These are phyloP conservation scores for Gymnothorax javanicus DNA, from an alignment of 2,797 vertebrate species.

Conservation along the genomic window DNA sequence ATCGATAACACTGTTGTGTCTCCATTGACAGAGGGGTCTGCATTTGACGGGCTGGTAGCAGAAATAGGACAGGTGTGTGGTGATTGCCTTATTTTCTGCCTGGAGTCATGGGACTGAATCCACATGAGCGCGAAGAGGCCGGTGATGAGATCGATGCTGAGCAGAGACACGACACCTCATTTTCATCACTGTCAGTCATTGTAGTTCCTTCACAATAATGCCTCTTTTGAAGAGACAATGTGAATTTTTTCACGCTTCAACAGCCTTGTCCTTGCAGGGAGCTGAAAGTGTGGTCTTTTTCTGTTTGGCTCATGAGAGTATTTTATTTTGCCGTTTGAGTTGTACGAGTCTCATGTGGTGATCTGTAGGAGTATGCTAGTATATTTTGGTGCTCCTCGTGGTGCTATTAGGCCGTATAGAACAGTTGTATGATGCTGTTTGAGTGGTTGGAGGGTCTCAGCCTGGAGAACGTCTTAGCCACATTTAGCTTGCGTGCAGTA, in stretches of 20 bases:
- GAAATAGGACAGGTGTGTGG: constrained; percentile 12
- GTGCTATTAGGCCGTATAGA: background rate
- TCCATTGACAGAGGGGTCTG: background rate
- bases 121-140: background rate
- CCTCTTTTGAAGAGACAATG: background rate
- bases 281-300: background rate
- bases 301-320: background rate
- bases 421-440: background rate
- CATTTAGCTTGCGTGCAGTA: background rate
- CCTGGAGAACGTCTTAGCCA: background rate
- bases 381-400: background rate
- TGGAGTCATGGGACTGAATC: background rate
- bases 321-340: background rate
- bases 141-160: background rate
- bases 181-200: background rate
- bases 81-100: constrained; percentile 15
- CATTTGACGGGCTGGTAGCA: background rate
- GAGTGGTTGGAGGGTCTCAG: background rate
- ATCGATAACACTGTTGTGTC: constrained; percentile 27
- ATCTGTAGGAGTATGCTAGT: background rate
- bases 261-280: background rate
- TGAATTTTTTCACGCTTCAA: background rate
- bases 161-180: background rate
- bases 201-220: background rate
- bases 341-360: background rate